Base-by-base conservation (phyloP, 1,140 invertebrate species). In the Penaeus japonicus region DNA sequence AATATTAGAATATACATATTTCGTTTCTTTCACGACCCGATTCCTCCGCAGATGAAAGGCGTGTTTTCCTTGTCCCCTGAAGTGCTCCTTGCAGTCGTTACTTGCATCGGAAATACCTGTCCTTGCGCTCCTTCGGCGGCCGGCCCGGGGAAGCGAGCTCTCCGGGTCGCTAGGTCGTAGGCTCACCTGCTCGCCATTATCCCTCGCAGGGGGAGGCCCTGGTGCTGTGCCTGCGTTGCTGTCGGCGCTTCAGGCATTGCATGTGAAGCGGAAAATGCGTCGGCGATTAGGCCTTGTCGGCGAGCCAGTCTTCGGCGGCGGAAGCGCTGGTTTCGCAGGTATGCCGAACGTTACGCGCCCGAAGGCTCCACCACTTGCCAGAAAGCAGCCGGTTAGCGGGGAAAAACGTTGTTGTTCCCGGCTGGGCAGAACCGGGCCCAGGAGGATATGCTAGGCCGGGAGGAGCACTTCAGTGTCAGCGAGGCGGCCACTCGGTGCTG, bases 321-420 rank as follows among this genome's bases (percentile, higher is more conserved):
- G 83, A 84, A 84, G 65, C 65, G 22, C 62, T 54, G 65, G 65
- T 84, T 47, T 84, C 83, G 30, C 53, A 70, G 83, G 83, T 84
- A 84, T 84, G 83, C 65, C 35, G 83, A 84, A 84, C 83, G 83
- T 84, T 75, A 84, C 62, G 65, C 83, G 83, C 83, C 83, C 27
- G 35, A 54, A 84, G 83, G 83, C 83, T 75, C 39, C 65, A 22
- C 65, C 53, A 53, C 83, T 84, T 75, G 55, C 83, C 83, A 84
- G 83, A 84, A 47, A 84, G 83, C 83, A 73, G 65, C 65, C 47
- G 83, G 65, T 53, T 84, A 35, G 70, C 18, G 83, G 62, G 65
- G 77, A 53, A 35, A 84, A 84, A 84, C 83, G 83, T 84, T 84
- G 62, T 70, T 47, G 65, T 24, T 70, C 55, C 83, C 62, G 30